These are phyloP conservation scores for Plebejus anna DNA, from an alignment of 2,888 invertebrate species.

Conservation along the genomic window DNA sequence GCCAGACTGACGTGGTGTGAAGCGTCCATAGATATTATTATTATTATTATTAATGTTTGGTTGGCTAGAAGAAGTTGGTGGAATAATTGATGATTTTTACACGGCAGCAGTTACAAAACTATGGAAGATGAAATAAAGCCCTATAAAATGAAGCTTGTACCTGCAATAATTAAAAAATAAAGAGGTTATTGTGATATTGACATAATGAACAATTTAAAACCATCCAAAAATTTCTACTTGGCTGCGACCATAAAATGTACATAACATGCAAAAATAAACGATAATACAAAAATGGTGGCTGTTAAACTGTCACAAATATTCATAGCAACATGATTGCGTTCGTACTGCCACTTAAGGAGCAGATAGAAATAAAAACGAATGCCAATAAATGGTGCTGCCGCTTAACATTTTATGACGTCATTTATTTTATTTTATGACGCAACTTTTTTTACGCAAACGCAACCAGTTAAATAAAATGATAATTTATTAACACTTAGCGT, in stretches of 20 bases:
- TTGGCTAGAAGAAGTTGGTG: background rate
- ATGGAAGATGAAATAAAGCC: background rate
- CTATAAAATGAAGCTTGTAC: background rate
- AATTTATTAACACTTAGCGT: conserved; percentile 18
- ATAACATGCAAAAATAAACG: conserved; percentile 6
- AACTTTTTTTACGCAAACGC: conserved; percentile 43
- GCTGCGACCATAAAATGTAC: conserved; percentile 12
- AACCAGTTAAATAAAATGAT: conserved; percentile 22
- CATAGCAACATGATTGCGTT: conserved; percentile 28
- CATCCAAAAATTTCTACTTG: background rate
- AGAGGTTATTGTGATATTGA: background rate
- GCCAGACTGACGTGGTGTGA: background rate
- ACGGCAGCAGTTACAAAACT: no score
- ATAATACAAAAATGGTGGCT: conserved; percentile 12
- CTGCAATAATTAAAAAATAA: background rate
- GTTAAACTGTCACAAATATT: conserved; percentile 25
- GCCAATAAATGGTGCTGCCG: conserved; percentile 49
- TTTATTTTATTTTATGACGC: conserved; percentile 53
- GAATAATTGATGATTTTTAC: background rate
- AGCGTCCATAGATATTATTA: no score
- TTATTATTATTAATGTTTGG: no score
- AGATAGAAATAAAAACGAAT: conserved; percentile 31
- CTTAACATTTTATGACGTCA: conserved; percentile 50
- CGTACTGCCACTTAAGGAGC: conserved; percentile 28
- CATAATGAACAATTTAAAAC: background rate